Base-by-base conservation (phyloP, 2,113 vertebrate genomes). In the Xenopus borealis region DNA sequence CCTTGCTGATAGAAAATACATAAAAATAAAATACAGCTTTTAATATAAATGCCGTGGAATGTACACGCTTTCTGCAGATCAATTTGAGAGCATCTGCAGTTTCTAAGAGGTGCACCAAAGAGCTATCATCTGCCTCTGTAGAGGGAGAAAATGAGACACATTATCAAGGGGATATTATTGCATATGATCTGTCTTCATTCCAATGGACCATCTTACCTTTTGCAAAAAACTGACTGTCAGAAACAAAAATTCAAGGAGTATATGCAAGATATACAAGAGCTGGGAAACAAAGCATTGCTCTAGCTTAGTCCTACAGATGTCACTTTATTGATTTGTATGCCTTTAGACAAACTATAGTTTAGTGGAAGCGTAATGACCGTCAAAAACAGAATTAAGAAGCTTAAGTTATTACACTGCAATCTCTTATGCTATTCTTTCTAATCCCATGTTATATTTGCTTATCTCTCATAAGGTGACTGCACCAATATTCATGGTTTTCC, bases 41-140 rank as follows among this genome's bases (percentile, higher is more conserved):
- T 73, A 73, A 66, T 66, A 66, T 46, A 52, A 76, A 81, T 71
- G 74, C 78, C 81, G 81, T 11, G 72, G 53, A 8, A 62, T 80
- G 66, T n/a, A 14, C 62, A 67, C 77, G 67, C 40, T 78, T 78
- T 57, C 75, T 17, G 46, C 0, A 1, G 68, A 84, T 79, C 79
- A 74, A 40, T 85, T 83, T 78, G 69, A 67, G 63, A 79, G 23
- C 0, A 63, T 19, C 14, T 68, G 71, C 70, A 82, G 67, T 23
- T 27, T 55, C 40, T 18, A 9, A 0, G 71, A 1, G 65, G 19
- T 46, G 62, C 80, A 27, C 17, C 75, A 70, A 72, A 40, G 75
- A 77, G 66, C 79, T 14, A 59, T 73, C 19, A 61, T 57, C 52
- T 68, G 33, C 64, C 18, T 30, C 40, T 68, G 50, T 13, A 62